phyloP scores from a whole-genome alignment of 2,888 invertebrate species.

The Acanthosoma haemorrhoidale region DNA sequence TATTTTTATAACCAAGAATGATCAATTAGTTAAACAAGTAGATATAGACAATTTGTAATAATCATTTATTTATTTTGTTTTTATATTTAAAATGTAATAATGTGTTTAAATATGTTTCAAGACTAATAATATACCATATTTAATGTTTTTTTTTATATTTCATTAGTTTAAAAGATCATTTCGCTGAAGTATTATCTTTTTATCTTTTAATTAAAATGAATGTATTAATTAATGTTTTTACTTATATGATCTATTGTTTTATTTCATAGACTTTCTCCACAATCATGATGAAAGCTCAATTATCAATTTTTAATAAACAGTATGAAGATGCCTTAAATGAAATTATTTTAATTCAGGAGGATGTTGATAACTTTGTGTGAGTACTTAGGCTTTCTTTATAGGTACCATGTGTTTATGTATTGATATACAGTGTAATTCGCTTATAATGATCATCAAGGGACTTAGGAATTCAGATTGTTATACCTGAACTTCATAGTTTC shows the following conservation, averaged over 20 bases:
- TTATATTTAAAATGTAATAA: too few species aligned
- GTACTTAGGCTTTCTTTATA: not conserved
- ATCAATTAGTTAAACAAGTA: too few species aligned
- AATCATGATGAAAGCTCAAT: slow-evolving; percentile 25
- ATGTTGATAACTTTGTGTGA: slow-evolving; percentile 32
- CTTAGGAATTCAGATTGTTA: too few species aligned
- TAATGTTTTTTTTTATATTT: too few species aligned
- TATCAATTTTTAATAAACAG: slow-evolving; percentile 27
- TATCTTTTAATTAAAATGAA: not conserved
- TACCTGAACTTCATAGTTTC: too few species aligned
- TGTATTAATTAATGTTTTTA: not conserved
- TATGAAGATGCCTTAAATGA: slow-evolving; percentile 36
- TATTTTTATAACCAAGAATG: too few species aligned
- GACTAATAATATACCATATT: too few species aligned
- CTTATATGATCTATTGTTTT: not conserved
- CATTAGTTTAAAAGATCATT: not conserved
- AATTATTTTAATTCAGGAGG: slow-evolving; percentile 35
- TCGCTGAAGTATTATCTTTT: not conserved
- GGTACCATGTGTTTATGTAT: not conserved
- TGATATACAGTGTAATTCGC: too few species aligned
- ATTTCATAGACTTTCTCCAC: not conserved
- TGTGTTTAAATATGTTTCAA: too few species aligned
- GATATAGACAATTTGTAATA: too few species aligned
- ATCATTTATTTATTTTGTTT: too few species aligned
- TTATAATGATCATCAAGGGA: too few species aligned